Evolutionary conservation across 2,888 invertebrate genomes (phyloP).

Genomic region (Euplexia lucipara): DNA sequence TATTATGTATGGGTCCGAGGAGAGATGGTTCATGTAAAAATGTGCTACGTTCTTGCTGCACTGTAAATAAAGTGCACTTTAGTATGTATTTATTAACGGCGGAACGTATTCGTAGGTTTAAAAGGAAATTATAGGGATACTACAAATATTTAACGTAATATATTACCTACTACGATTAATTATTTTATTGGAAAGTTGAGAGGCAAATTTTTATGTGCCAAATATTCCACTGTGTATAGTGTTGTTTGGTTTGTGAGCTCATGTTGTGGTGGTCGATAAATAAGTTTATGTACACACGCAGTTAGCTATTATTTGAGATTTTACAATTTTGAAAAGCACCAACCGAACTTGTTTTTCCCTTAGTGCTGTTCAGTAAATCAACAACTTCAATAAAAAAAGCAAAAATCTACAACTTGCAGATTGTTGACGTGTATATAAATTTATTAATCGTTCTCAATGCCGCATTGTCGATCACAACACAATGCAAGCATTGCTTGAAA

Average conservation of each 20-base stretch:
- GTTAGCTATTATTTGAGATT: neutral
- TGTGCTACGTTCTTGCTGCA: conserved; percentile 71
- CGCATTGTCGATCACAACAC: conserved; percentile 54
- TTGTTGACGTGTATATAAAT: conserved; percentile 46
- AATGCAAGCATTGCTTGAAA: conserved; percentile 57
- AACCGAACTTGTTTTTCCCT: neutral
- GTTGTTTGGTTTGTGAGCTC: conserved; percentile 55
- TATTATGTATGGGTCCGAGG: conserved; percentile 55
- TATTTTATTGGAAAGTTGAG: conserved; percentile 78
- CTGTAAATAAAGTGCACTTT: conserved; percentile 83
- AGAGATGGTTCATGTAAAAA: conserved; percentile 59
- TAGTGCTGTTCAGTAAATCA: conserved; percentile 5
- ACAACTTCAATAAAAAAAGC: conserved; percentile 34
- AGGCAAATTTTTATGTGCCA: conserved; percentile 77
- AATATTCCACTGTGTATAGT: conserved; percentile 64
- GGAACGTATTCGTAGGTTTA: conserved; percentile 66
- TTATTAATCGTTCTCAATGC: conserved; percentile 58
- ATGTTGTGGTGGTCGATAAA: conserved; percentile 33
- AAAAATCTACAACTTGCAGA: conserved; percentile 19
- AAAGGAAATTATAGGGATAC: conserved; percentile 79
- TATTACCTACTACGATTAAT: conserved; percentile 69
- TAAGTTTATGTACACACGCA: conserved; percentile 15
- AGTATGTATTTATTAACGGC: conserved; percentile 79
- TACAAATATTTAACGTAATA: conserved; percentile 74
- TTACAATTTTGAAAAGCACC: neutral